These are phyloP conservation scores for Coptodon rendalli DNA, from an alignment of 2,113 vertebrate species.

Conservation along the genomic window DNA sequence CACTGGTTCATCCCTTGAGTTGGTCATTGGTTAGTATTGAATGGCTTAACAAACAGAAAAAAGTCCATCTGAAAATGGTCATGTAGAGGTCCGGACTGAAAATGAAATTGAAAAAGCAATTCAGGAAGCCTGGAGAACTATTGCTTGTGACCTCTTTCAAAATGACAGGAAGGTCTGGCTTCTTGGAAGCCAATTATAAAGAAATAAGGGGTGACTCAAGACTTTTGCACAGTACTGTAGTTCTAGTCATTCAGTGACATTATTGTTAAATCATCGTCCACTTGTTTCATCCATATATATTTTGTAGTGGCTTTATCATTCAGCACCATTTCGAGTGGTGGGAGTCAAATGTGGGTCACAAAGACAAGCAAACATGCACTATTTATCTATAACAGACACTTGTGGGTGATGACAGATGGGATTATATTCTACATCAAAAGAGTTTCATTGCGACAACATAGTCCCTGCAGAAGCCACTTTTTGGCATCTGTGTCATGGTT, in stretches of 20 bases:
- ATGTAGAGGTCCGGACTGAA: background rate
- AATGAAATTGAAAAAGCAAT: background rate
- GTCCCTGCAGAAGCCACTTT: background rate
- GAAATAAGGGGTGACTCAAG: background rate
- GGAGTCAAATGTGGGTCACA: background rate
- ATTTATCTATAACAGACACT: background rate
- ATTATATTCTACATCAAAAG: background rate
- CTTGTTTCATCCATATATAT: background rate
- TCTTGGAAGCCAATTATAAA: background rate
- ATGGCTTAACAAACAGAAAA: background rate
- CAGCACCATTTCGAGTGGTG: accelerated
- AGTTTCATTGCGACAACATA: background rate
- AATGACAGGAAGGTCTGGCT: accelerated
- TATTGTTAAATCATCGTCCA: background rate
- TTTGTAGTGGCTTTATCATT: background rate
- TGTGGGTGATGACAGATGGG: background rate
- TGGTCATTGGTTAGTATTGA: too few relatives aligned
- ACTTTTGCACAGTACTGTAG: background rate
- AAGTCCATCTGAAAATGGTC: background rate
- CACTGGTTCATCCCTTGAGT: too few relatives aligned
- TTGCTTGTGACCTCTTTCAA: background rate
- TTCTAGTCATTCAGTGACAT: background rate
- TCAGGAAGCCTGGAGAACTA: background rate
- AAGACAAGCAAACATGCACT: background rate
- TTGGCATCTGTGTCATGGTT: background rate